A percentile compares a stretch with the other conserved stretches of the same genome.
Evolutionary conservation across 2,888 invertebrate genomes (phyloP).

Genomic region (Geophilus truncorum): DNA sequence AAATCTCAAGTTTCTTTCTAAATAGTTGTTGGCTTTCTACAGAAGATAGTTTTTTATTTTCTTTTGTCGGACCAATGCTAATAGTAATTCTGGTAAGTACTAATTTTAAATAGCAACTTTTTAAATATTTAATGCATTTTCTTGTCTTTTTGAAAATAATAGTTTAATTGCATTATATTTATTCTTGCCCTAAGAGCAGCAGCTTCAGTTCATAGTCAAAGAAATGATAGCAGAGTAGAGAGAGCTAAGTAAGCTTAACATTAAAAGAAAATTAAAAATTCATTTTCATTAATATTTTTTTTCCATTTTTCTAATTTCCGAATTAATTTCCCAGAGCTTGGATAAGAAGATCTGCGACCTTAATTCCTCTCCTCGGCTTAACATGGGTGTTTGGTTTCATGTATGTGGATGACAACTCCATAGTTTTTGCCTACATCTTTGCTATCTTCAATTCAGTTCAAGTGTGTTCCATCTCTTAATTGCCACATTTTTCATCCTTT

Average conservation of each 20-base stretch:
- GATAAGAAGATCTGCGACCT: background rate
- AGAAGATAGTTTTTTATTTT: background rate
- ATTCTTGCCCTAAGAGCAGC: background rate
- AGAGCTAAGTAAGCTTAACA: background rate
- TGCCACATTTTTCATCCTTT: background rate
- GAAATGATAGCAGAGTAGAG: background rate
- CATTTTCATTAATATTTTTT: background rate
- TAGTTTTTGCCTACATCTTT: constrained; percentile 18
- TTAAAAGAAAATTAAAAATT: background rate
- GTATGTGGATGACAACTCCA: background rate
- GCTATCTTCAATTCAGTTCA: constrained; percentile 10
- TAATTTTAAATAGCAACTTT: too few species aligned
- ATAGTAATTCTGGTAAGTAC: background rate
- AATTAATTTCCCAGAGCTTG: background rate
- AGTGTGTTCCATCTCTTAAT: background rate
- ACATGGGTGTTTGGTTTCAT: background rate
- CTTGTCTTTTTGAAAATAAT: too few species aligned
- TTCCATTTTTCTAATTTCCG: background rate
- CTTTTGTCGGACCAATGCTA: background rate
- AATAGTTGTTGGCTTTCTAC: constrained; percentile 4
- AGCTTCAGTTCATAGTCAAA: background rate
- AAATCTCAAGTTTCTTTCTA: background rate
- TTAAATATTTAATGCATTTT: too few species aligned
- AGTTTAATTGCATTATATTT: constrained; percentile 3
- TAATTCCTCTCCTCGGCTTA: constrained; percentile 1